phyloP scores from a whole-genome alignment of 2,888 invertebrate genomes.

The Agrilus biguttatus region DNA sequence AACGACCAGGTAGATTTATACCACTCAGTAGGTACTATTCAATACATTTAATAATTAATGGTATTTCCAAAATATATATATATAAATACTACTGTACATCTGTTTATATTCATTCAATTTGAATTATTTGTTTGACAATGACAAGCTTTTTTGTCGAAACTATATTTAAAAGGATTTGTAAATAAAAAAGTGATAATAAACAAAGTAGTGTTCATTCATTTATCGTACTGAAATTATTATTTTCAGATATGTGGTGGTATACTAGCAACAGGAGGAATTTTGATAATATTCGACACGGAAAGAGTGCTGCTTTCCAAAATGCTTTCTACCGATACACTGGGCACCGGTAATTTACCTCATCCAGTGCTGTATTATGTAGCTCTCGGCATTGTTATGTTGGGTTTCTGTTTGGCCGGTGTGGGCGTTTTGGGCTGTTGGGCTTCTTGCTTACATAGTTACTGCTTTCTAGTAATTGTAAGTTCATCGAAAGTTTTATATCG shows the following conservation, averaged over 20 bases:
- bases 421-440: constrained; percentile 73
- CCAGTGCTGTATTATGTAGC: constrained; percentile 67
- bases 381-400: constrained; percentile 52
- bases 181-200: too few relatives aligned
- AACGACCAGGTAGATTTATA: too few relatives aligned
- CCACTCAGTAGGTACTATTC: too few relatives aligned
- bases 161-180: too few relatives aligned
- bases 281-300: constrained; percentile 56
- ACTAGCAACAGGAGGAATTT: constrained; percentile 56
- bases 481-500: not conserved
- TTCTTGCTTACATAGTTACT: constrained; percentile 59
- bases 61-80: too few relatives aligned
- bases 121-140: too few relatives aligned
- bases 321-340: constrained; percentile 45
- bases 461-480: constrained; percentile 54
- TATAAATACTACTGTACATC: too few relatives aligned
- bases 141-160: too few relatives aligned
- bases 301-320: constrained; percentile 58
- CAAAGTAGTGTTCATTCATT: too few relatives aligned
- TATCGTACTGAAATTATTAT: constrained; percentile 17
- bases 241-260: constrained; percentile 58
- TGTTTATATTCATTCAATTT: too few relatives aligned
- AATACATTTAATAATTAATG: too few relatives aligned
- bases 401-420: constrained; percentile 50
- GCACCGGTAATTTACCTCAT: constrained; percentile 38